Evolutionary conservation across 2,113 vertebrate species (phyloP), one percentile per base, ranked within the genome.

Genomic region (Cyprinodon tularosa): DNA sequence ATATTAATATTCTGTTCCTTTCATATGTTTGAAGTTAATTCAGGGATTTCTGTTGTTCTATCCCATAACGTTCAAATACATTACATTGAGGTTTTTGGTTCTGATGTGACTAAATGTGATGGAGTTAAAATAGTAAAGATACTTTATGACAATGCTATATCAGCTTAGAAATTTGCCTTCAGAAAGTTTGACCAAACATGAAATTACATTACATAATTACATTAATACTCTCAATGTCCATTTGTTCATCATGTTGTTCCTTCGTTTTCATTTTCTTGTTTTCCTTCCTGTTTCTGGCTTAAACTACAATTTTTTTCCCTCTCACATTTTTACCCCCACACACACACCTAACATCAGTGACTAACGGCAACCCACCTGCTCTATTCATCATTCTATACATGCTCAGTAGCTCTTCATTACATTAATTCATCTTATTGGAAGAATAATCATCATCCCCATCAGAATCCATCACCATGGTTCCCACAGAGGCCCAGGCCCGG

Each of bases 381-480:
- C 87, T 86, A 94, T 93, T 89, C 90, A 93, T 92, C 92, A 91
- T 74, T 82, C 88, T 88, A 95, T 93, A 95, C 92, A 80, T 80
- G 91, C 91, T 93, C 94, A 94, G 90, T 86, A 93, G 93, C 88
- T 91, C 94, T 94, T 97, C 91, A 93, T 96, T 96, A 94, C 96
- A 96, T 96, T 95, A 96, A 97, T 97, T 96, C 96, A 92, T 95
- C 95, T 96, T 95, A 96, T 96, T 96, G 95, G 95, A 97, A 96
- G 95, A 97, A 93, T 95, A 94, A 96, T 97, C 96, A 97, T 97
- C 94, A 88, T 90, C 88, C 90, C 91, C 94, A 61, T 96, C 95
- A 95, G 92, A 94, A 97, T 97, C 94, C 93, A 95, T 96, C 95
- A 96, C 89, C 80, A 81, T 80, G 93, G 94, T 96, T 95, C 90